Evolutionary conservation across 2,888 invertebrate genomes (phyloP).

Genomic region (Nomada lathburiana): DNA sequence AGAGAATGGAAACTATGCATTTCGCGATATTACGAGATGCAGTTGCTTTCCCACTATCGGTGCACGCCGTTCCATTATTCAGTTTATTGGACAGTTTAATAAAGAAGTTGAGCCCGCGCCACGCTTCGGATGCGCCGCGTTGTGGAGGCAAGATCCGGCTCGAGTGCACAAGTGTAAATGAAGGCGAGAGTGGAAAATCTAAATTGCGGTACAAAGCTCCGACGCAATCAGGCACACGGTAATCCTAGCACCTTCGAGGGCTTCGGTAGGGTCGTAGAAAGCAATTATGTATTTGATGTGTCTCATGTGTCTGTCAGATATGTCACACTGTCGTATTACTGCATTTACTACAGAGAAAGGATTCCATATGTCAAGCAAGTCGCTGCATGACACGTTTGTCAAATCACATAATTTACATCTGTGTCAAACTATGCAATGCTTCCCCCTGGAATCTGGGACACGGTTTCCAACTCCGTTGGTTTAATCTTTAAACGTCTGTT

Average conservation of each 20-base stretch:
- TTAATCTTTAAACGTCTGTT: too few species aligned
- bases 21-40: background rate
- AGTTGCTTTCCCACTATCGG: background rate
- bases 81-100: constrained; percentile 53
- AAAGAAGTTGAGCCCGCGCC: constrained; percentile 26
- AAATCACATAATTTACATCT: constrained; percentile 34
- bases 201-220: constrained; percentile 67
- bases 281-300: constrained; percentile 64
- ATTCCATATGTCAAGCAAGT: constrained; percentile 12
- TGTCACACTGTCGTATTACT: constrained; percentile 14
- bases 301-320: constrained; percentile 7
- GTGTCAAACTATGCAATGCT: too few species aligned
- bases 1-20: background rate
- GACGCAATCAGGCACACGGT: constrained; percentile 64
- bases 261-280: constrained; percentile 56
- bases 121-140: constrained; percentile 13
- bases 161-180: background rate
- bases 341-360: constrained; percentile 11
- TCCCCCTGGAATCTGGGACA: too few species aligned
- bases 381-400: background rate
- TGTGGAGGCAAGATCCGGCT: background rate
- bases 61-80: constrained; percentile 39
- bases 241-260: constrained; percentile 64
- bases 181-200: constrained; percentile 49
- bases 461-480: too few species aligned